phyloP scores from a whole-genome alignment of 2,888 invertebrate genomes.

The Opisthograptis luteolata region DNA sequence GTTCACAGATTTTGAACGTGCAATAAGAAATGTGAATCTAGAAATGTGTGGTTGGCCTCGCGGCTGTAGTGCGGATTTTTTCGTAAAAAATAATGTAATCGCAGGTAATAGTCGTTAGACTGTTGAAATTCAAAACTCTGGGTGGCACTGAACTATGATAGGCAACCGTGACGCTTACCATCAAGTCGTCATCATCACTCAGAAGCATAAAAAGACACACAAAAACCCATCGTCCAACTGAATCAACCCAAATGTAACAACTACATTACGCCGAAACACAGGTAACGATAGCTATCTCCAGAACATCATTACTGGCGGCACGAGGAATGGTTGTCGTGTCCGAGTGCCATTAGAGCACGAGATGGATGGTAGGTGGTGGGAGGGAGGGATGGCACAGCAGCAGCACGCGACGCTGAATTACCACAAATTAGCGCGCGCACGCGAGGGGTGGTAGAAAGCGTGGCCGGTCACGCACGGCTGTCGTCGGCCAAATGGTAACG shows the following conservation, averaged over 20 bases:
- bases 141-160: no score
- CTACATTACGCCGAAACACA: constrained; percentile 17
- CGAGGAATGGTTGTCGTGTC: constrained; percentile 41
- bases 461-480: constrained; percentile 44
- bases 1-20: no score
- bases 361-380: constrained; percentile 35
- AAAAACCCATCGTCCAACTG: not conserved
- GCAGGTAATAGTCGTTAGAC: no score
- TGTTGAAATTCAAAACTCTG: no score
- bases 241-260: constrained; percentile 11
- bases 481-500: constrained; percentile 30
- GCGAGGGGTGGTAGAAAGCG: constrained; percentile 67
- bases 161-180: no score
- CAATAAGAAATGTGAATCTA: no score
- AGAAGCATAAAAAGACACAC: no score
- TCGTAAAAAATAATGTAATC: no score
- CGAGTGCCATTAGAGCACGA: constrained; percentile 35
- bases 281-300: constrained; percentile 28
- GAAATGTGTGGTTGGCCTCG: no score
- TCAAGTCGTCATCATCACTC: no score
- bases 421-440: constrained; percentile 60
- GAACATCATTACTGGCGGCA: constrained; percentile 36
- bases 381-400: constrained; percentile 32
- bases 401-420: constrained; percentile 54
- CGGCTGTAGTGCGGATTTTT: no score